A percentile compares a stretch with the other conserved stretches of the same genome.
phyloP scores from a whole-genome alignment of 2,113 vertebrate species.

The Calidris pygmaea region DNA sequence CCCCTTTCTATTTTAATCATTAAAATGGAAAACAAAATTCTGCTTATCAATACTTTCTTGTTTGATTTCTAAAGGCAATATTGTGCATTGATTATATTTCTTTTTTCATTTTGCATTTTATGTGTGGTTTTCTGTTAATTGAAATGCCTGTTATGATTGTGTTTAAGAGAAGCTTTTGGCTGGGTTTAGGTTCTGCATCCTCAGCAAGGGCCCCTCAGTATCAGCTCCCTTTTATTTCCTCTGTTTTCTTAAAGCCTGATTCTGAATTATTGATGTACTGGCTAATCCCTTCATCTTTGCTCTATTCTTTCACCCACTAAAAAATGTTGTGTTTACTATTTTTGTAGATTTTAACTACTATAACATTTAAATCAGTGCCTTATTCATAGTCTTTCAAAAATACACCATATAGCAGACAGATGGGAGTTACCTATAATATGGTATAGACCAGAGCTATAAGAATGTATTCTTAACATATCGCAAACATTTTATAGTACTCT shows the following conservation, averaged over 20 bases:
- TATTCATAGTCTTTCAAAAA: background rate
- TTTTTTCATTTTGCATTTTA: background rate
- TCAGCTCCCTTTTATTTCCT: background rate
- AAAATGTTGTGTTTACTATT: background rate
- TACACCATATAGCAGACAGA: background rate
- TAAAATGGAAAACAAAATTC: background rate
- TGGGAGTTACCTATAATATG: background rate
- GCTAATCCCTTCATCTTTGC: background rate
- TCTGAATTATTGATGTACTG: background rate
- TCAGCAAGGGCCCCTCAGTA: background rate
- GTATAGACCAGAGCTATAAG: background rate
- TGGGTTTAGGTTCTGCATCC: background rate
- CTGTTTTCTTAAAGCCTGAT: background rate
- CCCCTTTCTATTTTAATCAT: background rate
- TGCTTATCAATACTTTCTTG: background rate
- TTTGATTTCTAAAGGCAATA: background rate
- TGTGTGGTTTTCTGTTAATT: background rate
- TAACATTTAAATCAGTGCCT: background rate
- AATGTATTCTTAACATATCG: background rate
- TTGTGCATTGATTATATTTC: background rate
- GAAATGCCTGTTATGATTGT: background rate
- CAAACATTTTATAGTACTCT: background rate
- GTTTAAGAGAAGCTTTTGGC: background rate
- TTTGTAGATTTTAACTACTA: background rate
- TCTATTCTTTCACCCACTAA: background rate